Evolutionary conservation across 2,797 vertebrate genomes (phyloP), one percentile per base, ranked within the genome.

Genomic region (Hydrolagus colliei): DNA sequence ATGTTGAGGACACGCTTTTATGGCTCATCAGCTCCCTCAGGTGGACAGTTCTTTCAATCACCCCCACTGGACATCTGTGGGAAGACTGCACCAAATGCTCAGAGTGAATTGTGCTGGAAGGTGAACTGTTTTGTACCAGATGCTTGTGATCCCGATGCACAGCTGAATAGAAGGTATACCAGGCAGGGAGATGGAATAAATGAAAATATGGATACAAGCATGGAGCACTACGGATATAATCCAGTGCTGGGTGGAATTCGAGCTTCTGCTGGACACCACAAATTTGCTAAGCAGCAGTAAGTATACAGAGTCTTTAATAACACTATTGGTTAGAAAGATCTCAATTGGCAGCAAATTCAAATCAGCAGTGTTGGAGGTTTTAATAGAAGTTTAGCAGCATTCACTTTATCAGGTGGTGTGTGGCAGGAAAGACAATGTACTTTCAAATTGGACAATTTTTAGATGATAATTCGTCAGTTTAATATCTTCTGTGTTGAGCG

Each of bases 1-100:
- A 84, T 84, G 79, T 63, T 84, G 62, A 84, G 41, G 62, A 67
- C 79, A 84, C 79, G 71, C 16, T 84, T 63, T 71, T 84, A 84
- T 35, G 71, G 16, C 79, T 84, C 65, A 41, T 68, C 71, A 63
- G 35, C 79, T 68, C 79, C 79, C 4, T 71, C 79, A 35, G 65
- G 79, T 32, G n/a, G 79, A n/a, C 79, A 71, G 65, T 67, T 71
- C 9, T 84, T 68, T 71, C 79, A 84, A 35, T 71, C 79, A 18
- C 32, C 79, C 1, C 9, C 4, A 84, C 65, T 84, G 65, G 79
- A 84, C 2, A 67, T 84, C 0, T 71, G 41, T 84, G 79, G 79
- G 79, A 84, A 18, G 18, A 84, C 67, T 84, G 32, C 79, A 71
- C 52, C 78, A n/a, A 27, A 13, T 67, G 22, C 65, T 63, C 79